Evolutionary conservation across 2,888 invertebrate species (phyloP).

Genomic region (Ophonus ardosiacus): DNA sequence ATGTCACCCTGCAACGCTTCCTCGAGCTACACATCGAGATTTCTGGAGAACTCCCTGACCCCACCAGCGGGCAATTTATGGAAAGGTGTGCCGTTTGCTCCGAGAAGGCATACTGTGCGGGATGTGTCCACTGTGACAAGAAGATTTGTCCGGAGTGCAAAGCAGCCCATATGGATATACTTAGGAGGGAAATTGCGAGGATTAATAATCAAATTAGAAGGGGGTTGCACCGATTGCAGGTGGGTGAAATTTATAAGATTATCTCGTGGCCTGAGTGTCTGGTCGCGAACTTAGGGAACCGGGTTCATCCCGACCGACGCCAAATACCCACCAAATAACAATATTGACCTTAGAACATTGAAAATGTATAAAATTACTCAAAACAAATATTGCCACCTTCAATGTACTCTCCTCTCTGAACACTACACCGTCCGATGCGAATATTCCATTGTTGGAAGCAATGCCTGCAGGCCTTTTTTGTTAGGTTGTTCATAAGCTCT

Average conservation of each 20-base stretch:
- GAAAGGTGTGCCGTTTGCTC: slow-evolving; percentile 95
- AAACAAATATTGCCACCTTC: no score
- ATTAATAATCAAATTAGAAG: slow-evolving; percentile 82
- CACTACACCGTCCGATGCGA: no score
- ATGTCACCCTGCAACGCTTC: slow-evolving; percentile 96
- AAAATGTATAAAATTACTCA: no score
- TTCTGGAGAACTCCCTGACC: slow-evolving; percentile 93
- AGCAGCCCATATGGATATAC: slow-evolving; percentile 96
- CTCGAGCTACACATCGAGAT: slow-evolving; percentile 96
- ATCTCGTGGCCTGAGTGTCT: no score
- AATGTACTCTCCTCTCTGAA: no score
- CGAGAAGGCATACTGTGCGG: slow-evolving; percentile 91
- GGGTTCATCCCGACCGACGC: no score
- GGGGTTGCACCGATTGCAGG: slow-evolving; percentile 88
- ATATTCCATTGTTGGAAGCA: no score
- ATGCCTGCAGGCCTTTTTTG: no score
- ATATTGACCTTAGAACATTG: no score
- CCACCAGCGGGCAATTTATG: slow-evolving; percentile 94
- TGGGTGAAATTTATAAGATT: neutral
- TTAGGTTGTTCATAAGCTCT: no score
- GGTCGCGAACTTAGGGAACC: neutral
- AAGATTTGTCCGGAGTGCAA: slow-evolving; percentile 98
- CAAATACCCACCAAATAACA: no score
- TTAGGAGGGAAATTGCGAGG: slow-evolving; percentile 82
- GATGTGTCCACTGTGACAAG: slow-evolving; percentile 97